phyloP scores from a whole-genome alignment of 2,113 vertebrate species.

The Plotosus lineatus region DNA sequence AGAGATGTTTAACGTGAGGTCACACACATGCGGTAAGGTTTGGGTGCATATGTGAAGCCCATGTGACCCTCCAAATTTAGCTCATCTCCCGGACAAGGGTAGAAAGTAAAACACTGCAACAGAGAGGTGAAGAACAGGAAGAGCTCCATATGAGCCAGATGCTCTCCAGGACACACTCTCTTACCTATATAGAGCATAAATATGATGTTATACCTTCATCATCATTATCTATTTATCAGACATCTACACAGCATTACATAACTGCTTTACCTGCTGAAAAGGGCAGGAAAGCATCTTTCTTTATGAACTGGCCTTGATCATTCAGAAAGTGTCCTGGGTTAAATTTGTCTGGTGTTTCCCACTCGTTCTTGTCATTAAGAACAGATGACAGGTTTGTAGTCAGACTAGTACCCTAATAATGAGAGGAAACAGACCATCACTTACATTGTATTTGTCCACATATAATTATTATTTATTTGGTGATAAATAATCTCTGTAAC shows the following conservation, averaged over 20 bases:
- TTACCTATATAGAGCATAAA: constrained; percentile 24
- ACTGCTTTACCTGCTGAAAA: constrained; percentile 71
- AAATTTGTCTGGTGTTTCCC: constrained; percentile 74
- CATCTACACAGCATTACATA: not conserved
- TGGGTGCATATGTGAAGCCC: not conserved
- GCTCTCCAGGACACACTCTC: constrained; percentile 46
- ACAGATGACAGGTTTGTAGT: constrained; percentile 74
- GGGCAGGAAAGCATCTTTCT: constrained; percentile 72
- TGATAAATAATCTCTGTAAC: not conserved
- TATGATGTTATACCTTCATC: not conserved
- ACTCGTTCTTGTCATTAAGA: constrained; percentile 70
- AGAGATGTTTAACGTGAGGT: constrained; percentile 54
- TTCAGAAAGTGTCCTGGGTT: constrained; percentile 80
- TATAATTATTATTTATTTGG: not conserved
- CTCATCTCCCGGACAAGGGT: not conserved
- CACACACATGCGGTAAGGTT: constrained; percentile 59
- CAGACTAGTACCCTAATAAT: constrained; percentile 66
- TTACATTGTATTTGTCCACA: not conserved
- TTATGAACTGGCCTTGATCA: constrained; percentile 71
- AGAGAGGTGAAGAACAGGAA: constrained; percentile 45
- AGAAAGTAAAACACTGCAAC: constrained; percentile 72
- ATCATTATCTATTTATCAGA: not conserved
- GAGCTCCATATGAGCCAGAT: constrained; percentile 46
- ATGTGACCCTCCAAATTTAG: constrained; percentile 9
- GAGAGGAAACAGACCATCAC: not conserved